Base-by-base conservation (phyloP, 2,888 invertebrate species). In the Pseudanteris insignis region DNA sequence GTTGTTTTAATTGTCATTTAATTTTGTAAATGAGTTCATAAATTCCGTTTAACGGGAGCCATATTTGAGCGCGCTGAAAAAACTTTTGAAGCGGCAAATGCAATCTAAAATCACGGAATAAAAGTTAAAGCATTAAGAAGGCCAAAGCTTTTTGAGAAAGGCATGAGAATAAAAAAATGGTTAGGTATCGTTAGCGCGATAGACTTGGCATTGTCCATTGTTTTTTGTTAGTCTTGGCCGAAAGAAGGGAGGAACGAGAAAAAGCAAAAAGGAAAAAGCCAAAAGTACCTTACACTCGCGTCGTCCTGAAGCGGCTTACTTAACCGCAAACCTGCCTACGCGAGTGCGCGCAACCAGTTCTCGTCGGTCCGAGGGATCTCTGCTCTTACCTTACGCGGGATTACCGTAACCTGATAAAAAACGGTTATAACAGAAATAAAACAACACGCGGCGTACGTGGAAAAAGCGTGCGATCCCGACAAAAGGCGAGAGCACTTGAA, bases 141-240 rank as follows among this genome's bases (percentile, higher is more conserved):
- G n/a, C n/a, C n/a, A n/a, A n/a, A n/a, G n/a, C n/a, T n/a, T n/a
- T 48, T 57, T 24, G 36, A 48, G 25, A 32, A 48, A 57, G 15
- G 46, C 40, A 6, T 38, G 13, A 26, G 44, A 44, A 44, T 41
- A 38, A 12, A 36, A 37, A 32, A 32, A 33, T 38, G 18, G 15
- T 32, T 29, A 33, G 43, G 53, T 30, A 36, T 53, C 30, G 37
- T 9, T 15, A 33, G 33, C 6, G 6, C 13, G 28, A 9, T 9
- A 26, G 33, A 11, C 41, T 13, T 30, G 29, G 30, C 41, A 47
- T 29, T 47, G 55, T 36, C 41, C 41, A 48, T 55, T 48, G 47
- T 55, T 41, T 26, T 26, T 21, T 21, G 21, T n/a, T n/a, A n/a
- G n/a, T n/a, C n/a, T n/a, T n/a, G n/a, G 18, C 26, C 28, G 33